phyloP scores from a whole-genome alignment of 2,797 vertebrate genomes.

The Poeciliopsis paucimaculata region DNA sequence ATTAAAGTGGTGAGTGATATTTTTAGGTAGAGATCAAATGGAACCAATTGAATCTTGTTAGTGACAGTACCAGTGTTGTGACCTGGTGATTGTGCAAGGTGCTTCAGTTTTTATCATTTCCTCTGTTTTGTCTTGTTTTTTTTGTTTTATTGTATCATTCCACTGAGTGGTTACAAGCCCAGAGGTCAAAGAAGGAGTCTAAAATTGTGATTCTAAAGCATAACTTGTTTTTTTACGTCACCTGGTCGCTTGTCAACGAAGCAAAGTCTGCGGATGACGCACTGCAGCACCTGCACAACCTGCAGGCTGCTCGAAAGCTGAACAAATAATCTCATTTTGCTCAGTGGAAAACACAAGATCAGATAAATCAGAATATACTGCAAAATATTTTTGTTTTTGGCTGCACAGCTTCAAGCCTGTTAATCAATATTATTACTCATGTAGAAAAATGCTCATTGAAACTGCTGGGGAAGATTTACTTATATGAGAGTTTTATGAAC shows the following conservation, averaged over 20 bases:
- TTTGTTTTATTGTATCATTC: neutral
- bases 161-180: slow-evolving; percentile 14
- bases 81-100: slow-evolving; percentile 8
- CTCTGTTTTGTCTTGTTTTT: neutral
- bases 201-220: slow-evolving; percentile 45
- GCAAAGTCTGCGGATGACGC: slow-evolving; percentile 32
- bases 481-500: slow-evolving; percentile 14
- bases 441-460: slow-evolving; percentile 6
- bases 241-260: slow-evolving; percentile 44
- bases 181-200: slow-evolving; percentile 27
- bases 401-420: neutral
- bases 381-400: slow-evolving; percentile 14
- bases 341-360: slow-evolving; percentile 18
- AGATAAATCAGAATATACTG: slow-evolving; percentile 18
- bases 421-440: neutral
- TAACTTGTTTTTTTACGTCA: slow-evolving; percentile 30
- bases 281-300: slow-evolving; percentile 56
- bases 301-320: slow-evolving; percentile 18
- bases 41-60: slow-evolving; percentile 23
- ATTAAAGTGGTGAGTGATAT: slow-evolving; percentile 80
- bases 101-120: slow-evolving; percentile 29
- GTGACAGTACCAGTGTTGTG: slow-evolving; percentile 35
- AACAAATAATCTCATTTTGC: slow-evolving; percentile 41
- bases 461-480: slow-evolving; percentile 8
- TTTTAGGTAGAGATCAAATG: slow-evolving; percentile 21